These are phyloP conservation scores for Tortricodes alternella DNA, from an alignment of 2,888 invertebrate genomes.

Conservation along the genomic window DNA sequence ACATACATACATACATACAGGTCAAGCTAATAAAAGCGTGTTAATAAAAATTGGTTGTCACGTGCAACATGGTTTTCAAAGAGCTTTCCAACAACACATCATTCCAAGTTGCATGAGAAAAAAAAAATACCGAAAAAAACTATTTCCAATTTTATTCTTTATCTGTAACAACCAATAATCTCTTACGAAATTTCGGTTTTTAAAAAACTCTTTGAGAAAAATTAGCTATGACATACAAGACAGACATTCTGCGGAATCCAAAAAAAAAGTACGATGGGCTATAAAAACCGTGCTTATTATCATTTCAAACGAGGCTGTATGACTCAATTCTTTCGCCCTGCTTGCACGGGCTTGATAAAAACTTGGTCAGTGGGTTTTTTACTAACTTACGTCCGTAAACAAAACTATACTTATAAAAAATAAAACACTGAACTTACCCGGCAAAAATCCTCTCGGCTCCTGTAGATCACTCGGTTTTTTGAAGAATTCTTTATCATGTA, in stretches of 20 bases:
- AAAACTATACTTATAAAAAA: background rate
- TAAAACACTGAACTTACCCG: conserved; percentile 43
- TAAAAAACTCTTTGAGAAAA: no score
- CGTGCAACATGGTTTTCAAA: no score
- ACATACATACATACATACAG: no score
- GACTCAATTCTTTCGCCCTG: conserved; percentile 17
- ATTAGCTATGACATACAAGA: no score
- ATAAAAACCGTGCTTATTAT: background rate
- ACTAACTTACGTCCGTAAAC: background rate
- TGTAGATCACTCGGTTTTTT: conserved; percentile 37
- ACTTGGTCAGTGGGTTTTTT: conserved; percentile 3
- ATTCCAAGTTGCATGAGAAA: no score
- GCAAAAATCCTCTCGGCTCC: conserved; percentile 54
- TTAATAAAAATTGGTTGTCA: no score
- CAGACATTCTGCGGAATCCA: background rate
- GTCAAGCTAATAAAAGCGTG: no score
- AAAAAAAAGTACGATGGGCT: background rate
- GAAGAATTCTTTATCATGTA: conserved; percentile 33
- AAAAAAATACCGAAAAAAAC: no score
- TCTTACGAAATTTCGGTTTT: no score
- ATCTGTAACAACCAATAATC: no score
- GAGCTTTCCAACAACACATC: no score
- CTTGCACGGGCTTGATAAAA: conserved; percentile 12
- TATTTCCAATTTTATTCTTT: no score
- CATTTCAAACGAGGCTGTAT: conserved; percentile 6